A percentile compares a stretch with the other conserved stretches of the same genome.
Evolutionary conservation across 35 echinoderm and acorn worm genomes (phyloP).

Genomic region (Hemicentrotus pulcherrimus): DNA sequence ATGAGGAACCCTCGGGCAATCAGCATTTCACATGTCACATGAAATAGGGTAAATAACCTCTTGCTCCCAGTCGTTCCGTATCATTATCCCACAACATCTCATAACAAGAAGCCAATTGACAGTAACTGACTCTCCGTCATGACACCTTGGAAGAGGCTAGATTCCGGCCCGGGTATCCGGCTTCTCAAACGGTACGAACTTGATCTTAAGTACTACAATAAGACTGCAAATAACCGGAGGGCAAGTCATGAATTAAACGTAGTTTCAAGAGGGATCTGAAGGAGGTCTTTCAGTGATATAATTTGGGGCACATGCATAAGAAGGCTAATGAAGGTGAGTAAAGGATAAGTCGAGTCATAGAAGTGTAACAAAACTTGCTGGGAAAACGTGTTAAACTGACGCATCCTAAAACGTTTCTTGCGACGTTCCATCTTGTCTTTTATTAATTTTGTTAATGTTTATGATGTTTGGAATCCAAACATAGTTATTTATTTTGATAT

Average conservation of each 20-base stretch:
- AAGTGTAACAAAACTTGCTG: neutral
- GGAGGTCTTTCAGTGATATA: slow-evolving; percentile 3
- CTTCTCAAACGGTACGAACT: neutral
- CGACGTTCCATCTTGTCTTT: no score
- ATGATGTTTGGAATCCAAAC: no score
- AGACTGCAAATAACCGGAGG: neutral
- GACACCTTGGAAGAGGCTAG: neutral
- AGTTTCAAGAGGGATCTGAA: neutral
- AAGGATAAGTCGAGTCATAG: neutral
- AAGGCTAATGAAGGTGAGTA: neutral
- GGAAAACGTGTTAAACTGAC: no score
- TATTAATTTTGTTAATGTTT: no score
- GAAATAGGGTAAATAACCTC: neutral
- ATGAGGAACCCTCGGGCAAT: neutral
- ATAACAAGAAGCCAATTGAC: neutral
- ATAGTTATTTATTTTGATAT: no score
- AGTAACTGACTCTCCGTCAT: neutral
- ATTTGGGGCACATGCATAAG: slow-evolving; percentile 10
- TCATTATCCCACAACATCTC: neutral
- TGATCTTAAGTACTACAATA: neutral
- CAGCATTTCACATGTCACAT: neutral
- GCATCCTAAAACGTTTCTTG: no score
- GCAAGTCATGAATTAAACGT: slow-evolving; percentile 2
- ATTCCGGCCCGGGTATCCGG: neutral
- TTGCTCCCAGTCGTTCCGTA: neutral